A percentile compares a stretch with the other conserved stretches of the same genome.
Evolutionary conservation across 2,888 invertebrate species (phyloP).

Genomic region (Junonia oenone): DNA sequence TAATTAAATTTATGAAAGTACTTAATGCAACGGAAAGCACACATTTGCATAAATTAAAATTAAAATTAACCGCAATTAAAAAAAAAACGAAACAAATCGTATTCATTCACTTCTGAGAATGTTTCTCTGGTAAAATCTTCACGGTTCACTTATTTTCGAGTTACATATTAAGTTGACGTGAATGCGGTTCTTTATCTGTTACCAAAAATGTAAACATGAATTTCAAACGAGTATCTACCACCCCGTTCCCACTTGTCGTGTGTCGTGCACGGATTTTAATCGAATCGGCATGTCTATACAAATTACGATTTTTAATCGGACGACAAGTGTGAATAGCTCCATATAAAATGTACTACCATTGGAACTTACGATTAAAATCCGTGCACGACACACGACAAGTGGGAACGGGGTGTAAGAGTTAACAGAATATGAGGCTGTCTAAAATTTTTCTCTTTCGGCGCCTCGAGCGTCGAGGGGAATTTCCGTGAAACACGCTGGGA

Average conservation of each 20-base stretch:
- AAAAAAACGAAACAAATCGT: constrained; percentile 25
- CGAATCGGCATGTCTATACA: too few species aligned
- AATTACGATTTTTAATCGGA: too few species aligned
- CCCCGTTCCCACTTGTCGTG: too few species aligned
- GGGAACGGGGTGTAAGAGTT: too few species aligned
- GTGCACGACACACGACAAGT: too few species aligned
- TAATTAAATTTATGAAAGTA: constrained; percentile 20
- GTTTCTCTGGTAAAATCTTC: constrained; percentile 25
- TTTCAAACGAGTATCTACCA: constrained; percentile 18
- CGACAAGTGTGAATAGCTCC: too few species aligned
- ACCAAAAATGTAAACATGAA: constrained; percentile 26
- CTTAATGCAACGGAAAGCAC: constrained; percentile 5
- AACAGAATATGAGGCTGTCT: constrained; percentile 10
- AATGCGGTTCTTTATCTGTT: constrained; percentile 22
- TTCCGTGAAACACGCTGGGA: constrained; percentile 3
- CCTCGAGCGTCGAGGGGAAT: constrained; percentile 4
- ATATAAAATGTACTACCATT: too few species aligned
- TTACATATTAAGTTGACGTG: constrained; percentile 24
- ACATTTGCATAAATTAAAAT: constrained; percentile 17
- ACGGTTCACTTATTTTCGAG: constrained; percentile 25
- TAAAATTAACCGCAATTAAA: constrained; percentile 23
- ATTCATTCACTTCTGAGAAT: constrained; percentile 15
- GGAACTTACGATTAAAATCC: too few species aligned
- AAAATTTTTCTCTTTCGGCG: constrained; percentile 13
- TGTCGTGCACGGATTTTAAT: too few species aligned